A percentile compares a stretch with the other conserved stretches of the same genome.
phyloP scores from a whole-genome alignment of 2,888 invertebrate species.

The Caenorhabditis sp. region DNA sequence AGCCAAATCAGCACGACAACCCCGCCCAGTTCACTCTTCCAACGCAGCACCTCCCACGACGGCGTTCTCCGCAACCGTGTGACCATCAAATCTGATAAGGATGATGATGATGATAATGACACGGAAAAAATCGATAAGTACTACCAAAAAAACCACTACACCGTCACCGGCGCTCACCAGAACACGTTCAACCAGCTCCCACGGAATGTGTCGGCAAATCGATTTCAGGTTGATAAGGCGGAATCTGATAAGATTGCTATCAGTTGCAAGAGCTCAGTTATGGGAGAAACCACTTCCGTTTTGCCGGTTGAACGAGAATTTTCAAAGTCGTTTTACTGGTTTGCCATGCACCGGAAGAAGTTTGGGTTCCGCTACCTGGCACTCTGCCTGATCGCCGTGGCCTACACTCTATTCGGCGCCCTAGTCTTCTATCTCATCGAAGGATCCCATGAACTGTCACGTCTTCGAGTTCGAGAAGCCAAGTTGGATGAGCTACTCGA shows the following conservation, averaged over 20 bases:
- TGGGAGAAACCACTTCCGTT: slow-evolving; percentile 8
- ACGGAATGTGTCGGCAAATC: slow-evolving; percentile 26
- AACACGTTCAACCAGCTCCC: slow-evolving; percentile 27
- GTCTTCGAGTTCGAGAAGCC: slow-evolving; percentile 8
- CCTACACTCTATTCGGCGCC: slow-evolving; percentile 69
- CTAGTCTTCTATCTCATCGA: slow-evolving; percentile 70
- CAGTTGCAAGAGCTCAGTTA: slow-evolving; percentile 22
- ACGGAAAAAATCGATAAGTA: slow-evolving; percentile 4
- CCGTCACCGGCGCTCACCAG: slow-evolving; percentile 44
- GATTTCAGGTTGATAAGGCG: slow-evolving; percentile 54
- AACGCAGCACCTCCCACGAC: slow-evolving; percentile 29
- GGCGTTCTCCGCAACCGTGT: slow-evolving; percentile 23
- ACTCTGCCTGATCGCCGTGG: slow-evolving; percentile 53
- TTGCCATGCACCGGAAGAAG: slow-evolving; percentile 68
- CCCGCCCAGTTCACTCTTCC: slow-evolving; percentile 22
- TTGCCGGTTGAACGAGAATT: slow-evolving; percentile 62
- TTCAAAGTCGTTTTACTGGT: slow-evolving; percentile 69
- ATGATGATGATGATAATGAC: slow-evolving; percentile 4
- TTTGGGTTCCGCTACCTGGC: slow-evolving; percentile 70
- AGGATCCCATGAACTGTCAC: slow-evolving; percentile 22
- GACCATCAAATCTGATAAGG: slow-evolving; percentile 9
- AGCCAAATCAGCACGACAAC: slow-evolving; percentile 21
- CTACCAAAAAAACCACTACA: slow-evolving; percentile 42
- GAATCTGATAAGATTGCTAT: slow-evolving; percentile 10
- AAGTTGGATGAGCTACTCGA: slow-evolving; percentile 44